These are phyloP conservation scores for Crocidura indochinensis DNA, from an alignment of 2,797 vertebrate species.

Conservation along the genomic window DNA sequence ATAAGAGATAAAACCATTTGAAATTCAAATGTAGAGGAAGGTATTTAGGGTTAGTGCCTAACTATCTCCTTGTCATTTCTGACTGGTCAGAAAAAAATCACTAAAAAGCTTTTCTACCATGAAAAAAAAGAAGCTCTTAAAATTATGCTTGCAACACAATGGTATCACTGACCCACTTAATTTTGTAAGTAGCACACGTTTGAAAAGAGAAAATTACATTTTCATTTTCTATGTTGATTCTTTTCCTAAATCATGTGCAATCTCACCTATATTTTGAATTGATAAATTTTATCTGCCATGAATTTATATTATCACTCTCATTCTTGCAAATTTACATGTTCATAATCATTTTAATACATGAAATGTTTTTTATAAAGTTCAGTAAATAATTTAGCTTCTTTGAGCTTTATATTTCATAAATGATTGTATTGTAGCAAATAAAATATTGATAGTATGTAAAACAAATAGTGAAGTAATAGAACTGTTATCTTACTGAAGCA, in stretches of 20 bases:
- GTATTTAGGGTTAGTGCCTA: conserved; percentile 22
- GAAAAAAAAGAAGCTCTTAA: conserved; percentile 18
- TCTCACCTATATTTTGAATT: conserved; percentile 42
- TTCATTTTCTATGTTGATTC: conserved; percentile 34
- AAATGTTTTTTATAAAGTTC: not conserved
- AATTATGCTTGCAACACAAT: conserved; percentile 9
- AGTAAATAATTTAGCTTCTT: conserved; percentile 30
- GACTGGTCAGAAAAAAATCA: conserved; percentile 52
- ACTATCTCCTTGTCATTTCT: not conserved
- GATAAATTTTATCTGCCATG: conserved; percentile 52
- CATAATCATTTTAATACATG: not conserved
- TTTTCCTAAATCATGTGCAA: conserved; percentile 48
- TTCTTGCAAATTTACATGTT: conserved; percentile 32
- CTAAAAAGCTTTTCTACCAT: conserved; percentile 1
- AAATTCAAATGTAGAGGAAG: conserved; percentile 58
- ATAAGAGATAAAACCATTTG: not conserved
- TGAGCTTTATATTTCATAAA: conserved; percentile 65
- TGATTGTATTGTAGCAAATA: not conserved
- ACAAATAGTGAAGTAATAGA: conserved; percentile 51
- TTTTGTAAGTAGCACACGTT: conserved; percentile 47
- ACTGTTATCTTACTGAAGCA: not conserved
- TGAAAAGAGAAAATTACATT: conserved; percentile 45
- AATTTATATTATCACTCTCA: conserved; percentile 31
- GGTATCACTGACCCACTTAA: conserved; percentile 53
- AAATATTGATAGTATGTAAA: conserved; percentile 58